Base-by-base conservation (phyloP, 2,113 vertebrate genomes). In the Cephalopterus ornatus region DNA sequence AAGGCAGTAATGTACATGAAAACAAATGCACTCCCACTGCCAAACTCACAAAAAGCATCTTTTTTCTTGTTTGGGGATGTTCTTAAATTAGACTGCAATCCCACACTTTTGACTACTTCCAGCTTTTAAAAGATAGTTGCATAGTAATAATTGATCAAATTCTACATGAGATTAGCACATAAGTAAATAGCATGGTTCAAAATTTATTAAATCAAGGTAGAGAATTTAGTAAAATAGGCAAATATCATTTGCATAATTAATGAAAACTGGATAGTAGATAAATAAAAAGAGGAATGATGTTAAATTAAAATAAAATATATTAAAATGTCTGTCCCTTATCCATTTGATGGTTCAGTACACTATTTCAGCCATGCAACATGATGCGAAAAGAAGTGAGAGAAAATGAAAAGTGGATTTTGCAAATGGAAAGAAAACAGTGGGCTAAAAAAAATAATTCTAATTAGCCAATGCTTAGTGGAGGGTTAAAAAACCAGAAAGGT, bases 261-360 rank as follows among this genome's bases (percentile, higher is more conserved):
- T 94, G 71, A 77, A 96, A 93, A 90, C 14, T 76, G 88, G 84
- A 87, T 44, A 83, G 65, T 50, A 85, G 75, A 86, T 61, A 95
- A 97, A 91, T 92, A 85, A 74, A 23, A 89, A 66, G 12, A 88
- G 12, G 47, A 94, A 77, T 50, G 11, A 49, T 42, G 21, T 37
- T 89, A 77, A 91, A 93, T 87, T 93, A 87, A 96, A 96, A 90
- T 24, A 77, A 90, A 96, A n/a, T 49, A 71, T 72, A 88, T 58
- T 12, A 88, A 89, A 94, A 66, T 68, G 82, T 71, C 71, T 68
- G 67, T 37, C 53, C 15, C 32, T 89, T 79, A 80, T 85, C 24
- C 8, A 0, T 39, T 62, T 76, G 85, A 70, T 72, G 53, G 56
- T 27, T 85, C 89, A 82, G 73, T 70, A 61, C 32, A 59, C 46